phyloP scores from a whole-genome alignment of 2,888 invertebrate species.

The Rotaria socialis region DNA sequence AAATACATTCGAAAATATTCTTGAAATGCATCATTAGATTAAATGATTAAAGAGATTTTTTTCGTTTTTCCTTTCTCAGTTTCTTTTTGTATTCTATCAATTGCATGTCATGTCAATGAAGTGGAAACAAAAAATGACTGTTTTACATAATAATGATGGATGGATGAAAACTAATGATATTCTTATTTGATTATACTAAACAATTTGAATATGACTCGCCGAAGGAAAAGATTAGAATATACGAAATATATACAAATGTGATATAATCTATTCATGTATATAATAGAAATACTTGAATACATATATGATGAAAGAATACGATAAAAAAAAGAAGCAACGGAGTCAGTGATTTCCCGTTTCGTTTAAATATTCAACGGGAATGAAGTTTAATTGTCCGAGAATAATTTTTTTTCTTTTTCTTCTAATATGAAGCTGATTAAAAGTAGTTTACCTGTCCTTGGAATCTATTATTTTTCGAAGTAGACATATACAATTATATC shows the following conservation, averaged over 20 bases:
- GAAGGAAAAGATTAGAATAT: not conserved
- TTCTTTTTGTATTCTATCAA: not conserved
- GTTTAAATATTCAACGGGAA: too few species aligned
- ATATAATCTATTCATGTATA: not conserved
- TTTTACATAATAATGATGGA: slow-evolving; percentile 29
- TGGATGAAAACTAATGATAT: slow-evolving; percentile 23
- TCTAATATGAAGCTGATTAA: too few species aligned
- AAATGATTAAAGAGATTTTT: not conserved
- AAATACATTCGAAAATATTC: not conserved
- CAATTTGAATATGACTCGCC: not conserved
- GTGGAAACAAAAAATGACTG: slow-evolving; percentile 1
- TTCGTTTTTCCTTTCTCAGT: not conserved
- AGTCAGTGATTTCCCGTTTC: too few species aligned
- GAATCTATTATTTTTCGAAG: too few species aligned
- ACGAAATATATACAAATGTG: not conserved
- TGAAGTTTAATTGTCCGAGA: too few species aligned
- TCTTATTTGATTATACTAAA: not conserved
- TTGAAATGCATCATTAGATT: slow-evolving; percentile 26
- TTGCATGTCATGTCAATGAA: slow-evolving; percentile 27
- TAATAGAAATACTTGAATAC: not conserved
- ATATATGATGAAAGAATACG: too few species aligned
- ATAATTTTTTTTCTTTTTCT: too few species aligned
- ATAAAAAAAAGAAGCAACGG: too few species aligned
- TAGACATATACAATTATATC: too few species aligned
- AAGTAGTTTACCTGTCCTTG: too few species aligned